These are phyloP conservation scores for Drosophila percnosoma DNA, from an alignment of 2,888 invertebrate species.

Conservation along the genomic window DNA sequence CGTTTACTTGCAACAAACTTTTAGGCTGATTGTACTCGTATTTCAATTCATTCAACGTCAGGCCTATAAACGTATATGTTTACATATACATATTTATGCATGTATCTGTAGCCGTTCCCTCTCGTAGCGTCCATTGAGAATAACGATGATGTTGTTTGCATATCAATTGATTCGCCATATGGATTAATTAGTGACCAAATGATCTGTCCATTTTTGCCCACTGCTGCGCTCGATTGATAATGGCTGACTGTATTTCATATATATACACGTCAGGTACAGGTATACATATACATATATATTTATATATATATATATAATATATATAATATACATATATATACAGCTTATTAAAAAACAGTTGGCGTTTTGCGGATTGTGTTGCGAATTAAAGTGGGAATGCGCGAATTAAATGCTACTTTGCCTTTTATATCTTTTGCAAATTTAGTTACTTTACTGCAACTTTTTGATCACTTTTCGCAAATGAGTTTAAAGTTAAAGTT, in stretches of 20 bases:
- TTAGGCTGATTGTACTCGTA: not conserved
- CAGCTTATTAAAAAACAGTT: constrained; percentile 55
- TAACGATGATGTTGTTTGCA: constrained; percentile 34
- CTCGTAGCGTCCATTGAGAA: not conserved
- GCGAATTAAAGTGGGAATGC: constrained; percentile 41
- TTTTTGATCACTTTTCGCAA: constrained; percentile 9
- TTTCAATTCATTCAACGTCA: constrained; percentile 37
- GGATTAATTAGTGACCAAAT: constrained; percentile 55
- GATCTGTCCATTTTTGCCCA: constrained; percentile 33
- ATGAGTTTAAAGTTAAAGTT: constrained; percentile 4
- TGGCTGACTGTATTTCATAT: constrained; percentile 2
- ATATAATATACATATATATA: not conserved
- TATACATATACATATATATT: not conserved
- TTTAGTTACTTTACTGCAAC: constrained; percentile 1
- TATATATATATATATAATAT: constrained; percentile 1
- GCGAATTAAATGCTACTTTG: constrained; percentile 18
- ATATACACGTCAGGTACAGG: not conserved
- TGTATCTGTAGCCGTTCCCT: not conserved
- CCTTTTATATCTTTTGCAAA: not conserved
- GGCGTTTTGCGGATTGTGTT: constrained; percentile 60
- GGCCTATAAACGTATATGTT: not conserved
- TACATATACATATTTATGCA: not conserved
- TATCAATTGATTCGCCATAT: constrained; percentile 49
- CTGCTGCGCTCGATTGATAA: constrained; percentile 1
- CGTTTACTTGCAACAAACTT: not conserved